Evolutionary conservation across 2,113 vertebrate species (phyloP).

Genomic region (Dromiciops gliroides): DNA sequence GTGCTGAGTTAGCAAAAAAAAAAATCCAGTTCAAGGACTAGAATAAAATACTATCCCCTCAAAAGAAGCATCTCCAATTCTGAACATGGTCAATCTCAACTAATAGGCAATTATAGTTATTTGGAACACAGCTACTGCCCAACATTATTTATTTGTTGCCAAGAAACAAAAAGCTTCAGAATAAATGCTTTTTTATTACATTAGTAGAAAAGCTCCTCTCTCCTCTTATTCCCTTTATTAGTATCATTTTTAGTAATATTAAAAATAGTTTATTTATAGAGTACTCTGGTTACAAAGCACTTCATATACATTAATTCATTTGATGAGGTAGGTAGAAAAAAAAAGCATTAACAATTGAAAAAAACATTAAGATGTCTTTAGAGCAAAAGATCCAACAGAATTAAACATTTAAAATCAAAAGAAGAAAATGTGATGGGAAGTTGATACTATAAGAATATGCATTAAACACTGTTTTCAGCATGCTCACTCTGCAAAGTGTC

Average conservation of each 20-base stretch:
- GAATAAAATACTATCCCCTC: not conserved
- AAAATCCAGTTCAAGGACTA: slow-evolving; percentile 19
- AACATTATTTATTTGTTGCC: slow-evolving; percentile 16
- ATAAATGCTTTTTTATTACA: slow-evolving; percentile 35
- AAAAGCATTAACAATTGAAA: slow-evolving; percentile 1
- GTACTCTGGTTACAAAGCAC: not conserved
- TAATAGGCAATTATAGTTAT: slow-evolving; percentile 21
- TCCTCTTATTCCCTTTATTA: not conserved
- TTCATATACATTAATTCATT: not conserved
- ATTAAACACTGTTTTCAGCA: slow-evolving; percentile 19
- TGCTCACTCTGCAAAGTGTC: slow-evolving; percentile 1
- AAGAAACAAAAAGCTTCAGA: slow-evolving; percentile 26
- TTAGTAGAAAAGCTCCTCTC: slow-evolving; percentile 21
- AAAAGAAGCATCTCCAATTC: not conserved
- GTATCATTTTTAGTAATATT: not conserved
- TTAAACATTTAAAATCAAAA: slow-evolving; percentile 28
- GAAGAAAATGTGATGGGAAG: slow-evolving; percentile 1
- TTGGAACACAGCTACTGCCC: not conserved
- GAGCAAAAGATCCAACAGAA: not conserved
- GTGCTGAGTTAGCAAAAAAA: slow-evolving; percentile 5
- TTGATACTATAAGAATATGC: slow-evolving; percentile 46
- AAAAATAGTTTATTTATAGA: slow-evolving; percentile 35
- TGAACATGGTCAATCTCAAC: not conserved
- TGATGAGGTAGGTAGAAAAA: not conserved
- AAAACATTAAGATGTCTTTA: slow-evolving; percentile 32